Evolutionary conservation across 2,113 vertebrate genomes (phyloP).

Genomic region (Engystomops pustulosus): DNA sequence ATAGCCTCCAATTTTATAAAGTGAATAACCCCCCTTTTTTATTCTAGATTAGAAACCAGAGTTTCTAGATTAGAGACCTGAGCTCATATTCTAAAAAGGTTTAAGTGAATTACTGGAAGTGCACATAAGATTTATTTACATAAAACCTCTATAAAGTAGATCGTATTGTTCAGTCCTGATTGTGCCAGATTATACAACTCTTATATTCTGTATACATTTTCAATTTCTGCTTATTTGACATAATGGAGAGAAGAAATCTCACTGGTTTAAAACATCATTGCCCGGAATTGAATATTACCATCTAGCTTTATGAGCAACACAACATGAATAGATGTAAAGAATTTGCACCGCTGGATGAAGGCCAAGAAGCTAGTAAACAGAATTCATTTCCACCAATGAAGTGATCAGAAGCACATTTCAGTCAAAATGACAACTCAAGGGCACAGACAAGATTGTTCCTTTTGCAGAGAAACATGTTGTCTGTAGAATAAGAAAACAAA

Average conservation of each 20-base stretch:
- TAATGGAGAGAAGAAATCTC: neutral
- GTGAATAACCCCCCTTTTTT: no score
- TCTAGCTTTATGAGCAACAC: conserved; percentile 38
- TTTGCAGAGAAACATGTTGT: conserved; percentile 34
- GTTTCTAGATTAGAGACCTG: no score
- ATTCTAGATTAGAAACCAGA: no score
- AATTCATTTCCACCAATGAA: conserved; percentile 49
- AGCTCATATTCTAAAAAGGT: no score
- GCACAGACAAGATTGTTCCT: conserved; percentile 13
- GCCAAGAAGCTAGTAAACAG: conserved; percentile 55
- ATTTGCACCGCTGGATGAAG: conserved; percentile 46
- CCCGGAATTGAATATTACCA: conserved; percentile 11
- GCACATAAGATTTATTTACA: neutral
- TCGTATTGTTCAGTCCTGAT: neutral
- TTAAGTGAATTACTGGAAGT: no score
- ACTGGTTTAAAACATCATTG: neutral
- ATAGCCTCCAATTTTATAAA: no score
- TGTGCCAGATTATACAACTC: neutral
- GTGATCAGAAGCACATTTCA: conserved; percentile 53
- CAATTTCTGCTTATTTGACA: neutral
- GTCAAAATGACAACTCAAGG: conserved; percentile 50
- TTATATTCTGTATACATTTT: neutral
- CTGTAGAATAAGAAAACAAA: conserved; percentile 32
- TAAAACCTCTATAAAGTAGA: neutral
- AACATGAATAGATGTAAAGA: conserved; percentile 44